Evolutionary conservation across 2,113 vertebrate genomes (phyloP).

Genomic region (Gadus chalcogrammus): DNA sequence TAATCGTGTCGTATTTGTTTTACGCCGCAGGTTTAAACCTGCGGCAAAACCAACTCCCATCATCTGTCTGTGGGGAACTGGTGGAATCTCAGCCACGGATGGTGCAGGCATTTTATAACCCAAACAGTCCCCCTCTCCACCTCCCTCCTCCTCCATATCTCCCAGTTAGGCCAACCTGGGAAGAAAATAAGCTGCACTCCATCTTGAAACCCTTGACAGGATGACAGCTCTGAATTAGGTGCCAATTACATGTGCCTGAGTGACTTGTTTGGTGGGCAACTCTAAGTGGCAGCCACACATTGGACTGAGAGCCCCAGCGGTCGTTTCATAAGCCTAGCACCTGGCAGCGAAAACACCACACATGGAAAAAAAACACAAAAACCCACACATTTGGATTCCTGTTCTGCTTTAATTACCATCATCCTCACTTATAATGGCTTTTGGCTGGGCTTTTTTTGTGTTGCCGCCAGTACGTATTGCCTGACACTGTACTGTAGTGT

Average conservation of each 20-base stretch:
- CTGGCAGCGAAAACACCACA: slow-evolving; percentile 26
- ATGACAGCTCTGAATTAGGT: slow-evolving; percentile 63
- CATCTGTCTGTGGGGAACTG: not conserved
- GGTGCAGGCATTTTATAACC: slow-evolving; percentile 8
- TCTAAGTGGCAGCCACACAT: slow-evolving; percentile 55
- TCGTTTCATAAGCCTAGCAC: slow-evolving; percentile 50
- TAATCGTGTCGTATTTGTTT: too few relatives aligned
- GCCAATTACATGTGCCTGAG: slow-evolving; percentile 57
- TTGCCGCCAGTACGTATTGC: slow-evolving; percentile 5
- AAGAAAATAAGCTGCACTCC: slow-evolving; percentile 26
- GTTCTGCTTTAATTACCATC: slow-evolving; percentile 38
- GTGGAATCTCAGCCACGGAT: not conserved
- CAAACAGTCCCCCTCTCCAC: not conserved
- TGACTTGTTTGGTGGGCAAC: slow-evolving; percentile 59
- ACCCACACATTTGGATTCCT: slow-evolving; percentile 18
- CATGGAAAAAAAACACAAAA: slow-evolving; percentile 28
- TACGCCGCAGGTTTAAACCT: too few relatives aligned
- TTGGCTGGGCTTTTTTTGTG: slow-evolving; percentile 7
- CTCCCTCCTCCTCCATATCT: slow-evolving; percentile 14
- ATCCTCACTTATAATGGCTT: slow-evolving; percentile 1
- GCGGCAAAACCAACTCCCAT: too few relatives aligned
- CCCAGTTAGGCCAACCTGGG: slow-evolving; percentile 19
- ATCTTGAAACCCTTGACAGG: slow-evolving; percentile 46
- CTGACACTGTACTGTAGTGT: not conserved
- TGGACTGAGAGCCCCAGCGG: slow-evolving; percentile 63